Evolutionary conservation across 2,797 vertebrate genomes (phyloP).

Genomic region (Agapornis canus): DNA sequence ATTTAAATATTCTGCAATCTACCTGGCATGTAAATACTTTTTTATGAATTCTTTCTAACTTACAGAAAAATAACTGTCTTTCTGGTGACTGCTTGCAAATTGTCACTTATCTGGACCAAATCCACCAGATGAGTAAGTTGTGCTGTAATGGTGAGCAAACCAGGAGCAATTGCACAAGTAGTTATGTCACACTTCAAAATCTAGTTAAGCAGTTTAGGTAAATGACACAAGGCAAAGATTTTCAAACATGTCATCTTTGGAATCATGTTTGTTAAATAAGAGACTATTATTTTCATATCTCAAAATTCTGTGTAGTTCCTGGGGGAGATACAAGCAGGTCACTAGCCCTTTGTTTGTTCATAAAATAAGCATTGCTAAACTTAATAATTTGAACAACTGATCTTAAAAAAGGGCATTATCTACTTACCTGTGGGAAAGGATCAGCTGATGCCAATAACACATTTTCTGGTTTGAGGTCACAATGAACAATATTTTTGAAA

Average conservation of each 20-base stretch:
- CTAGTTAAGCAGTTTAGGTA: neutral
- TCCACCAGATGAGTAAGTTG: neutral
- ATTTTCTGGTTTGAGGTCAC: slow-evolving; percentile 97
- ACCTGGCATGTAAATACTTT: neutral
- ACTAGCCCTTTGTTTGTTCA: neutral
- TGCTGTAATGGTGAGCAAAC: neutral
- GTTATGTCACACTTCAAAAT: neutral
- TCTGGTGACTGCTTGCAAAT: neutral
- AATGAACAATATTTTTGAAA: slow-evolving; percentile 98
- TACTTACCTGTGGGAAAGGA: slow-evolving; percentile 91
- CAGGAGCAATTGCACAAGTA: neutral
- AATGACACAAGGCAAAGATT: neutral
- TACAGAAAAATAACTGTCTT: neutral
- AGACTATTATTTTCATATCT: neutral
- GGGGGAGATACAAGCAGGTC: neutral
- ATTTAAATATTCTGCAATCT: neutral
- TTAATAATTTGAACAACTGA: neutral
- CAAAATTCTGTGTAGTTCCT: neutral
- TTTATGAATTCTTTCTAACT: neutral
- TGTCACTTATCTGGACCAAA: neutral
- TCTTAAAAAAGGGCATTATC: neutral
- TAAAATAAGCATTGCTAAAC: neutral
- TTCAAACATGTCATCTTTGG: neutral
- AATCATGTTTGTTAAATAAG: neutral
- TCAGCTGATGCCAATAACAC: slow-evolving; percentile 92